Evolutionary conservation across 2,797 vertebrate genomes (phyloP).

Genomic region (Knipowitschia caucasica): DNA sequence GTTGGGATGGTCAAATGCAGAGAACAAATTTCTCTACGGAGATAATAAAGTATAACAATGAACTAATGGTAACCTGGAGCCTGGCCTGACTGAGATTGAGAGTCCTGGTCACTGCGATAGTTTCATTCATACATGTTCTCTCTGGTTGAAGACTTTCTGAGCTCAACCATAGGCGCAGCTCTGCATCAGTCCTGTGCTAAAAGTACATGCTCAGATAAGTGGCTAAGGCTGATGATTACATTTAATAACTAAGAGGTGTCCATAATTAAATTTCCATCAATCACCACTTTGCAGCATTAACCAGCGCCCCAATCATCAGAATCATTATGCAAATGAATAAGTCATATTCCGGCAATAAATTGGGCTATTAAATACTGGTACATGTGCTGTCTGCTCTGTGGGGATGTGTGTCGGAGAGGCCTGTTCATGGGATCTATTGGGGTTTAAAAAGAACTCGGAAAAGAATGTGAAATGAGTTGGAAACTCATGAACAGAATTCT

Average conservation of each 20-base stretch:
- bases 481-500: no score
- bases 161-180: constrained; percentile 33
- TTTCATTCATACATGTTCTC: no score
- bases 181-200: constrained; percentile 57
- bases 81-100: no score
- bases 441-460: constrained; percentile 8
- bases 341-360: constrained; percentile 75
- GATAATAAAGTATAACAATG: no score
- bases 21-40: no score
- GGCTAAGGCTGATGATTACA: constrained; percentile 73
- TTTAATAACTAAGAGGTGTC: constrained; percentile 78
- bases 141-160: constrained; percentile 34
- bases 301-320: constrained; percentile 70
- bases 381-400: constrained; percentile 47
- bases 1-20: no score
- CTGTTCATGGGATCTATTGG: not conserved
- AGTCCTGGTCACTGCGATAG: no score
- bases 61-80: no score
- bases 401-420: constrained; percentile 29
- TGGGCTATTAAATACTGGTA: constrained; percentile 61
- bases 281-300: constrained; percentile 62
- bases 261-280: constrained; percentile 80
- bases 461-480: no score
- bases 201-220: constrained; percentile 76
- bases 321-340: constrained; percentile 80